A percentile compares a stretch with the other conserved stretches of the same genome.
Conservation (phyloP, 2,797 vertebrate species). For the Neosalanx taihuensis region DNA sequence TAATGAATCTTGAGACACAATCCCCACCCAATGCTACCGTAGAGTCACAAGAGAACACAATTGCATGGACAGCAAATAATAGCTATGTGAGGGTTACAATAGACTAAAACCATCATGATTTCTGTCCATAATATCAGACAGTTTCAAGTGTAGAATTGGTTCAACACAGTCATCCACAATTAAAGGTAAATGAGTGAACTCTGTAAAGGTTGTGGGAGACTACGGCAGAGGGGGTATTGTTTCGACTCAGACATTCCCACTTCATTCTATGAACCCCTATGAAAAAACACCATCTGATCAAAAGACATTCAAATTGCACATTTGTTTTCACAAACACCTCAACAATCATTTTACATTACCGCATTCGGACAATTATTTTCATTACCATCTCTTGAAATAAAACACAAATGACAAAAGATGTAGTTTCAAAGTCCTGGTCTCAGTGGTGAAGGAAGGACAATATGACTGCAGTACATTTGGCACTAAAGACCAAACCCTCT, state of each 20-base stretch:
- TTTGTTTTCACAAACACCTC: slow-evolving; percentile 56
- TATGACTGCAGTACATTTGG: slow-evolving; percentile 40
- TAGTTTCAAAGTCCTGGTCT: slow-evolving; percentile 16
- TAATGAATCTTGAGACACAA: slow-evolving; percentile 21
- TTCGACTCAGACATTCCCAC: slow-evolving; percentile 22
- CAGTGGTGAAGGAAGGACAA: slow-evolving; percentile 25
- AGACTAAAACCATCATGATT: not conserved
- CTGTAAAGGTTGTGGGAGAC: slow-evolving; percentile 48
- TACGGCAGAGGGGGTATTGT: slow-evolving; percentile 9
- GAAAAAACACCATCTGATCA: slow-evolving; percentile 31
- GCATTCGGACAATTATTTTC: not conserved
- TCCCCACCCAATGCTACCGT: not conserved
- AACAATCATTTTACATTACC: slow-evolving; percentile 19
- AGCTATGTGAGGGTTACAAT: not conserved
- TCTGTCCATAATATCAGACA: slow-evolving; percentile 4
- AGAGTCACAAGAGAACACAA: slow-evolving; percentile 25
- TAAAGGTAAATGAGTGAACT: slow-evolving; percentile 19
- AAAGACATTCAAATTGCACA: slow-evolving; percentile 61
- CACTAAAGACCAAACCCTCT: slow-evolving; percentile 41
- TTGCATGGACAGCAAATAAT: slow-evolving; percentile 23
- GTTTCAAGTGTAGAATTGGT: slow-evolving; percentile 32
- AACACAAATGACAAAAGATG: slow-evolving; percentile 10
- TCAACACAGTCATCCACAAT: slow-evolving; percentile 46
- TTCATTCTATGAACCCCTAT: slow-evolving; percentile 25
- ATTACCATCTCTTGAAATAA: slow-evolving; percentile 15